phyloP scores from a whole-genome alignment of 2,113 vertebrate genomes.

The Urocynchramus pylzowi region DNA sequence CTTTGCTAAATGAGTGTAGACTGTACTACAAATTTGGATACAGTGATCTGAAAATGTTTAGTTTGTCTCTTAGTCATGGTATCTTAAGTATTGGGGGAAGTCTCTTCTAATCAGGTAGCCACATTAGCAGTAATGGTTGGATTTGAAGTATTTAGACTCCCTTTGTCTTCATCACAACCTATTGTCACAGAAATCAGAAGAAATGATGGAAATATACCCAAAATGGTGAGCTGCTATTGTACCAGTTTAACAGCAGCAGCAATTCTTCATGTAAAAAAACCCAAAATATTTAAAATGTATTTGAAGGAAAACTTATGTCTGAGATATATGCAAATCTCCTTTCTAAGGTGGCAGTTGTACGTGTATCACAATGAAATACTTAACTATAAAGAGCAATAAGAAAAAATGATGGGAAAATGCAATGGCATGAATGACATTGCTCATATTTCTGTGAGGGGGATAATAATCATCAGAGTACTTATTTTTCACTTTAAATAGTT shows the following conservation, averaged over 20 bases:
- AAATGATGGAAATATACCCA: neutral
- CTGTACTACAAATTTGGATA: neutral
- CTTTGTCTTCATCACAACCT: neutral
- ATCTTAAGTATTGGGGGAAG: neutral
- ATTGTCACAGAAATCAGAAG: neutral
- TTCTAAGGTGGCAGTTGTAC: neutral
- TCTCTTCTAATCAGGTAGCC: neutral
- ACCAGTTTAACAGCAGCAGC: neutral
- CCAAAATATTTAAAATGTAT: neutral
- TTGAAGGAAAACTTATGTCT: neutral
- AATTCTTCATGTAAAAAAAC: neutral
- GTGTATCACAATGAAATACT: neutral
- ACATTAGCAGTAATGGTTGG: neutral
- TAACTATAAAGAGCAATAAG: neutral
- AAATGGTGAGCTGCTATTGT: neutral
- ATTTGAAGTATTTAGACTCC: neutral
- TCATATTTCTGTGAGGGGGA: neutral
- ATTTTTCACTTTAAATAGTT: neutral
- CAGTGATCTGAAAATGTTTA: neutral
- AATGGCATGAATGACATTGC: fast-evolving
- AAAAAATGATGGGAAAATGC: neutral
- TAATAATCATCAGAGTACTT: neutral
- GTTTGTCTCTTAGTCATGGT: neutral
- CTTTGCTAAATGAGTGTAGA: neutral
- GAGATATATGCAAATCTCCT: neutral